Percentiles rank a stretch among this genome's conserved stretches.
These are phyloP conservation scores for Diplosoma virens DNA, from an alignment of 23 tunicate species.

Conservation along the genomic window DNA sequence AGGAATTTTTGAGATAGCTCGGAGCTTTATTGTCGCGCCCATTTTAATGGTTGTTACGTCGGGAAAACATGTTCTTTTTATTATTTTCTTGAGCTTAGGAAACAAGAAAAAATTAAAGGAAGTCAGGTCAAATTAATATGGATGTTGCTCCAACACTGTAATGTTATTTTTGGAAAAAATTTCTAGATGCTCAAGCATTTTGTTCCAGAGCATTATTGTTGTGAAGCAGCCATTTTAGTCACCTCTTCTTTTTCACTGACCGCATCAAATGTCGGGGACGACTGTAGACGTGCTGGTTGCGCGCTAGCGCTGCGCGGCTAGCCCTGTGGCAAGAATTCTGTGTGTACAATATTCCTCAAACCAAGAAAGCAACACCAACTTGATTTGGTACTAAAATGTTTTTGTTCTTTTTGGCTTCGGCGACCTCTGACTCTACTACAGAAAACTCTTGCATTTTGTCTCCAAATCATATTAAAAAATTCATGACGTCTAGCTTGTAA, in stretches of 20 bases:
- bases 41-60: neutral
- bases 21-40: neutral
- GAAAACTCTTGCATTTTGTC: neutral
- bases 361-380: neutral
- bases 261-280: neutral
- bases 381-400: neutral
- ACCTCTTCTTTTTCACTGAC: neutral
- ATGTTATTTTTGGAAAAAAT: too few species aligned
- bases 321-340: too few species aligned
- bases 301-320: too few species aligned
- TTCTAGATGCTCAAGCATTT: too few species aligned
- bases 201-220: neutral
- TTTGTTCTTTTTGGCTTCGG: neutral
- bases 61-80: neutral
- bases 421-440: neutral
- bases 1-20: neutral
- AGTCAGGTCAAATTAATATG: too few species aligned
- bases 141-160: too few species aligned
- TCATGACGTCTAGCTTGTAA: neutral
- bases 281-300: neutral
- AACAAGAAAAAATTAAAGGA: too few species aligned
- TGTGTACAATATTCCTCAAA: neutral
- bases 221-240: neutral
- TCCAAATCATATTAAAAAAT: neutral
- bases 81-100: neutral